Base-by-base conservation (phyloP, 2,797 vertebrate genomes). In the Lepilemur septentrionalis region DNA sequence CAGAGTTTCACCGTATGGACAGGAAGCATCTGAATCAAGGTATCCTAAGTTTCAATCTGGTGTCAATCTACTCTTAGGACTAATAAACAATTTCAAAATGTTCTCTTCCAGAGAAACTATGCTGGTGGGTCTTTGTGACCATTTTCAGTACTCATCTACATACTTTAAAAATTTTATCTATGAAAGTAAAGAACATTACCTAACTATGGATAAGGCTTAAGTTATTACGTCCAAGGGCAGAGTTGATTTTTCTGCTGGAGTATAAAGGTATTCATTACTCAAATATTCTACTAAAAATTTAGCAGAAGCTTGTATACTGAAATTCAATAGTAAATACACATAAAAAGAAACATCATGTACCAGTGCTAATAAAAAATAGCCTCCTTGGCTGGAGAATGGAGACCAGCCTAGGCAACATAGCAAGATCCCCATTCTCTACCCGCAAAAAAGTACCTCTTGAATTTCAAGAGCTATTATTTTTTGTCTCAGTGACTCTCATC, bases 241-340 rank as follows among this genome's bases (percentile, higher is more conserved):
- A 93, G 50, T 65, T 76, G 76, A 78, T 50, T 87, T 86, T 82
- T 61, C n/a, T 59, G 18, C 23, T 69, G 52, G 12, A 80, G n/a
- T 13, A 94, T 35, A 75, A 91, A 75, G 57, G 7, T 35, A 69
- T 65, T 65, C 80, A 79, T 90, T 18, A 65, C 14, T 84, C 82
- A 95, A 82, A 86, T 83, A 32, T 25, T 91, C 50, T 88, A 95
- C 41, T 84, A 38, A 93, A 70, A 52, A 93, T n/a, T 22, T 92
- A 57, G 80, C 17, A 72, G 9, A 88, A 32, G 17, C 28, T 8
- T 81, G 28, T 43, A 4, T 52, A 92, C 4, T 82, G 18, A 93
- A 65, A 91, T 79, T 75, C 20, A 93, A 57, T 41, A 72, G 70
- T 28, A 90, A 89, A 80, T 35, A 81, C 4, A 82, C 25, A 63